These are phyloP conservation scores for Heteromyza rotundicornis DNA, from an alignment of 2,888 invertebrate species.

Conservation along the genomic window DNA sequence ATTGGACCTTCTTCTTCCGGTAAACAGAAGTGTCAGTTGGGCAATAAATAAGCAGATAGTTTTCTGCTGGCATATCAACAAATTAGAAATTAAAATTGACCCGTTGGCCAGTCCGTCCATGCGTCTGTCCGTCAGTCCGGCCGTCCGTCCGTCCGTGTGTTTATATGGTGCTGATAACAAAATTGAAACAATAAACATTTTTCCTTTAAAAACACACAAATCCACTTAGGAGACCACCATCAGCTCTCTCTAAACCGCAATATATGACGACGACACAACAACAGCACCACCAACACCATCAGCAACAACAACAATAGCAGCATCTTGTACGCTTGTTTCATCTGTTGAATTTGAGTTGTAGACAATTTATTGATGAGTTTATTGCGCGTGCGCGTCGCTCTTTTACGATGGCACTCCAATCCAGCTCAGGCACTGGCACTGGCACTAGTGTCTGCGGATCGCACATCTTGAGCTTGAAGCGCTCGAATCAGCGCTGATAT, in stretches of 20 bases:
- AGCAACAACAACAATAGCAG: conserved; percentile 33
- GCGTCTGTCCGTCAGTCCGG: background rate
- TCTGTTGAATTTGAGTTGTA: conserved; percentile 35
- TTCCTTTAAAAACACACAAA: conserved; percentile 59
- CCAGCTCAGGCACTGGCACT: too few species aligned
- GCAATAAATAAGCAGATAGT: conserved; percentile 46
- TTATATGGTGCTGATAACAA: conserved; percentile 59
- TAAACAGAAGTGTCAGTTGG: conserved; percentile 45
- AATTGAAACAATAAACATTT: conserved; percentile 62
- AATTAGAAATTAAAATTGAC: conserved; percentile 55
- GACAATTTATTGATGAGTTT: conserved; percentile 62
- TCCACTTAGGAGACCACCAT: conserved; percentile 54
- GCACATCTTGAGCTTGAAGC: background rate
- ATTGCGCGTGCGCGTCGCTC: conserved; percentile 49
- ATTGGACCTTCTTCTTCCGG: conserved; percentile 35
- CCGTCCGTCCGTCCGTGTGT: conserved; percentile 37
- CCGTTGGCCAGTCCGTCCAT: conserved; percentile 31
- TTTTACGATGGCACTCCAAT: conserved; percentile 24
- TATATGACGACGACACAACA: conserved; percentile 19
- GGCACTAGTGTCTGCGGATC: background rate
- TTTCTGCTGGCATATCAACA: conserved; percentile 44
- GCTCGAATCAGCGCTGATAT: conserved; percentile 11
- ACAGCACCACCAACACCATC: conserved; percentile 20
- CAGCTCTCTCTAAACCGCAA: conserved; percentile 24
- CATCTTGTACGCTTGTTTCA: conserved; percentile 1